Evolutionary conservation across 2,797 vertebrate genomes (phyloP).

Genomic region (Gambusia yucatana): DNA sequence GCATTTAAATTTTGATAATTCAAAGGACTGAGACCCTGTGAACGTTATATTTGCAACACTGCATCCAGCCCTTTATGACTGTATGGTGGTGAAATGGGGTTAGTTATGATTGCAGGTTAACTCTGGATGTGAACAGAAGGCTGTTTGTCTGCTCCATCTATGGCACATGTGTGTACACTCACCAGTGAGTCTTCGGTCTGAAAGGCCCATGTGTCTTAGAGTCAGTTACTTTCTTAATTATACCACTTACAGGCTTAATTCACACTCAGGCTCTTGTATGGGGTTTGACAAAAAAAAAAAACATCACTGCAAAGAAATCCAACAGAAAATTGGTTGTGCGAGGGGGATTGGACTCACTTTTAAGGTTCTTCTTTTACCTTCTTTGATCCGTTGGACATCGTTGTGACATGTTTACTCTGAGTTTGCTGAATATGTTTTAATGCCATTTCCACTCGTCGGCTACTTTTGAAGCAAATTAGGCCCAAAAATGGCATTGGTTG

Average conservation of each 20-base stretch:
- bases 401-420: slow-evolving; percentile 43
- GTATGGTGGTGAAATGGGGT: slow-evolving; percentile 32
- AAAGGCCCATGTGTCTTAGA: slow-evolving; percentile 77
- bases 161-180: slow-evolving; percentile 75
- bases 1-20: slow-evolving; percentile 6
- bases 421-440: slow-evolving; percentile 27
- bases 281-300: slow-evolving; percentile 67
- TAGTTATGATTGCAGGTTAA: slow-evolving; percentile 43
- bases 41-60: slow-evolving; percentile 54
- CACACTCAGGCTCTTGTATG: slow-evolving; percentile 75
- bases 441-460: slow-evolving; percentile 8
- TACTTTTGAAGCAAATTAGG: slow-evolving; percentile 21
- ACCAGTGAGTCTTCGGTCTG: slow-evolving; percentile 55
- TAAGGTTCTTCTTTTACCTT: slow-evolving; percentile 39
- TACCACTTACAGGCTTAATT: slow-evolving; percentile 79
- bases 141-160: slow-evolving; percentile 74
- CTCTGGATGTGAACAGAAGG: slow-evolving; percentile 66
- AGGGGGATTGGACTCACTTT: slow-evolving; percentile 41
- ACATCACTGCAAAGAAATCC: slow-evolving; percentile 63
- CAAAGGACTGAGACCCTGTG: slow-evolving; percentile 13
- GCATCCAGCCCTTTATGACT: slow-evolving; percentile 35
- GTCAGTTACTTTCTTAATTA: slow-evolving; percentile 78
- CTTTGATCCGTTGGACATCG: slow-evolving; percentile 59
- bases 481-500: slow-evolving; percentile 55
- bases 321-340: slow-evolving; percentile 79